Evolutionary conservation across 2,888 invertebrate genomes (phyloP).

Genomic region (Trachelus stipa): DNA sequence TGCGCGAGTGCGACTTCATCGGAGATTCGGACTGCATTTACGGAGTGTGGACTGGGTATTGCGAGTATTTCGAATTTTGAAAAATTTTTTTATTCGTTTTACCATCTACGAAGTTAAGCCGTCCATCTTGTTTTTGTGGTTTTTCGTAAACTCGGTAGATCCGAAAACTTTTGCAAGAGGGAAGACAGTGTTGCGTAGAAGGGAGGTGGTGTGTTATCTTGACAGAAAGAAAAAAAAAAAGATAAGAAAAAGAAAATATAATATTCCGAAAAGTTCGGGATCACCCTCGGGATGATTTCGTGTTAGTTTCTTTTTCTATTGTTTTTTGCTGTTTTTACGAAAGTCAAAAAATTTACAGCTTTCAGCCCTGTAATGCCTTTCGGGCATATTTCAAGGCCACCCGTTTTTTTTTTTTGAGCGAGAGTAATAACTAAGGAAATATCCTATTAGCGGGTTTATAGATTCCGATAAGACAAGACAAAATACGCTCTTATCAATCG

Average conservation of each 20-base stretch:
- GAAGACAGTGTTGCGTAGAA: too few relatives aligned
- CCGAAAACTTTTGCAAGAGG: not conserved
- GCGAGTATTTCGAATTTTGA: too few relatives aligned
- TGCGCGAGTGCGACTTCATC: constrained; percentile 3
- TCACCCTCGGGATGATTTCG: not conserved
- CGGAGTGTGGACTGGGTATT: not conserved
- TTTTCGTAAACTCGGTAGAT: not conserved
- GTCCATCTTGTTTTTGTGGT: not conserved
- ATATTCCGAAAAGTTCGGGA: not conserved
- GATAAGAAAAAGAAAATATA: not conserved
- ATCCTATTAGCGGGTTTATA: not conserved
- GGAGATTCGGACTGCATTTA: not conserved
- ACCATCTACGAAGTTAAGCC: too few relatives aligned
- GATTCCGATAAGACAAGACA: not conserved
- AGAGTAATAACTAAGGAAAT: not conserved
- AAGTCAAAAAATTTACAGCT: not conserved
- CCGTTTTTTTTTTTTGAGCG: not conserved
- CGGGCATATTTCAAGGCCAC: not conserved
- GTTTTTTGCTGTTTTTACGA: not conserved
- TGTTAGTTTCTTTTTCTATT: not conserved
- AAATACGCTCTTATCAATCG: not conserved
- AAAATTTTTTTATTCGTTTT: too few relatives aligned
- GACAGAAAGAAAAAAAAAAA: not conserved
- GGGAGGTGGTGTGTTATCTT: not conserved
- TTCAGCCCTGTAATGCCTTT: not conserved